Base-by-base conservation (phyloP, 2,113 vertebrate genomes). In the Lagenorhynchus albirostris region DNA sequence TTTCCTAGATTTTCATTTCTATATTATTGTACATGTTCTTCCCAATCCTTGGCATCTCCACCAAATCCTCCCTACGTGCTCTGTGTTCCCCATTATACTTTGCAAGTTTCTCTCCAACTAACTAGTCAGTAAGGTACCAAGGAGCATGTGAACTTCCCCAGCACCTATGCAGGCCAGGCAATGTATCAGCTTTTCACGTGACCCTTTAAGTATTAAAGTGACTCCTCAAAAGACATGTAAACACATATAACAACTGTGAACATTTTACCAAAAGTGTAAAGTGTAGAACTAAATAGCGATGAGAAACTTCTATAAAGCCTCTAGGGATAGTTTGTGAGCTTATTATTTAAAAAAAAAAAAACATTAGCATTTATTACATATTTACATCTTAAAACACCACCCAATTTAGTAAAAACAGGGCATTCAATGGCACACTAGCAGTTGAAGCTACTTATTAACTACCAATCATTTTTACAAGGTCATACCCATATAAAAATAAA, bases 281-380 rank as follows among this genome's bases (percentile, higher is more conserved):
- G 0, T 90, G 41, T 21, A 93, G 20, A 74, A 84, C 26, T 67
- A 94, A 85, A 79, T 1, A 89, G 53, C 73, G 68, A 31, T 67
- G 15, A 97, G n/a, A 91, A 94, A 84, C 36, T 76, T 91, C 60
- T n/a, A 91, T 25, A 87, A 90, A 90, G 84, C 55, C 70, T 70
- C n/a, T 29, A 84, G 36, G 60, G 18, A 62, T 5, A 53, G 23
- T 92, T 36, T 92, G 0, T 84, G 95, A 83, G 41, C 91, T 41
- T 95, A 95, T 87, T 86, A 86, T 79, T 97, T 71, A 2, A 50
- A 77, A 55, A 53, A 93, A 94, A 96, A 85, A 94, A 94, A 96
- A 58, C 5, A 80, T 47, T 83, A 89, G 60, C 55, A 89, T 18
- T 47, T 12, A 86, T 41, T 71, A 79, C 18, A 91, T 53, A 90